Evolutionary conservation across 2,113 vertebrate species (phyloP).

Genomic region (Cariama cristata): DNA sequence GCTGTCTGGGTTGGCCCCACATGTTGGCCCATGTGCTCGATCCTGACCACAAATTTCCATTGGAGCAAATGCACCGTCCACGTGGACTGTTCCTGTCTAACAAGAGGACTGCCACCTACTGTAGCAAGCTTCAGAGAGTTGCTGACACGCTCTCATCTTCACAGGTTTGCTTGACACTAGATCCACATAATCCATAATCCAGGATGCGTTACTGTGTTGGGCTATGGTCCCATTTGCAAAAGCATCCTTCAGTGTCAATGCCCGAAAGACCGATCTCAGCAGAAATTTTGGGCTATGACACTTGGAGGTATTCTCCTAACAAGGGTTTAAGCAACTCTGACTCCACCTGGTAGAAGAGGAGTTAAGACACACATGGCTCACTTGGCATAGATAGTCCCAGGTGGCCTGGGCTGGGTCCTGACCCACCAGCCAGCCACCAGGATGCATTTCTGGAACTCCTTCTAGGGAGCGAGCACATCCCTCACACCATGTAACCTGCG

Average conservation of each 20-base stretch:
- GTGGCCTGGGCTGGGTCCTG: background rate
- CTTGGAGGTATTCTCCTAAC: background rate
- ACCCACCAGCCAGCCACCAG: background rate
- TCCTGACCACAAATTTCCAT: background rate
- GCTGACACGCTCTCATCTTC: background rate
- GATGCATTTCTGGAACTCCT: background rate
- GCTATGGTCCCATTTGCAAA: background rate
- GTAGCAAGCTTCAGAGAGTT: background rate
- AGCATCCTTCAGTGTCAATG: background rate
- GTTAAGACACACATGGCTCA: fast-evolving
- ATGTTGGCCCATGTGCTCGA: background rate
- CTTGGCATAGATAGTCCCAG: fast-evolving
- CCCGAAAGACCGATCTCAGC: background rate
- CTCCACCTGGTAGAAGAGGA: background rate
- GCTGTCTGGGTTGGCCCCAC: fast-evolving
- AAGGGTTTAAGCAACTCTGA: background rate
- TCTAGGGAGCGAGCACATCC: background rate
- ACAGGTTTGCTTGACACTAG: background rate
- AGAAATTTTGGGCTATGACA: background rate
- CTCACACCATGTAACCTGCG: background rate
- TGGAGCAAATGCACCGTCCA: fast-evolving
- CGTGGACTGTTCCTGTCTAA: background rate
- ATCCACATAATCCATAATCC: background rate
- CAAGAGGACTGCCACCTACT: background rate
- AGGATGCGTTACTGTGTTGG: fast-evolving